Evolutionary conservation across 2,888 invertebrate species (phyloP).

Genomic region (Thecophora atra): DNA sequence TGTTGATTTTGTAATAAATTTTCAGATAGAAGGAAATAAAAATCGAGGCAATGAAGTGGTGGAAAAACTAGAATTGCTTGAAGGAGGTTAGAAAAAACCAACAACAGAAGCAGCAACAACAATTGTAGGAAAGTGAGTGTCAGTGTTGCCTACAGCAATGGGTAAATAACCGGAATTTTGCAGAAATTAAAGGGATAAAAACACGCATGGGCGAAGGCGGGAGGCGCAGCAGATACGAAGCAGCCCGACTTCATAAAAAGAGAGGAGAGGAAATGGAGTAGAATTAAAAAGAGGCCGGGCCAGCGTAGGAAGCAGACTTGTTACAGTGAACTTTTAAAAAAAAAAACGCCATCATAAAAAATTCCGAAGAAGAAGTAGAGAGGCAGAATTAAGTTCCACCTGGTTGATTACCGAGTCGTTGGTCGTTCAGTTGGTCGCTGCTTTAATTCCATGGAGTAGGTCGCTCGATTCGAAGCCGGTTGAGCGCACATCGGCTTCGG

Average conservation of each 20-base stretch:
- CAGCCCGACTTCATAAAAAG: not conserved
- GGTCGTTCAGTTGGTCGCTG: not conserved
- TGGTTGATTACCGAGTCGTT: slow-evolving; percentile 23
- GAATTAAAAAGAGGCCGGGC: not conserved
- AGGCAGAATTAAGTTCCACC: slow-evolving; percentile 25
- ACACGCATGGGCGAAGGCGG: not conserved
- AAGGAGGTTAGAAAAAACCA: not conserved
- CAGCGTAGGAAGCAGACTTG: not conserved
- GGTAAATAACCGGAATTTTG: slow-evolving; percentile 24
- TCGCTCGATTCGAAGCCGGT: not conserved
- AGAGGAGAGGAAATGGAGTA: not conserved
- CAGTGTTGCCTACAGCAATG: slow-evolving; percentile 10
- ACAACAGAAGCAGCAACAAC: not conserved
- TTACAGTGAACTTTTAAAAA: not conserved
- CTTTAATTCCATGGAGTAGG: not conserved
- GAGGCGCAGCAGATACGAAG: not conserved
- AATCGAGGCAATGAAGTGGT: not conserved
- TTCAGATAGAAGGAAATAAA: not conserved
- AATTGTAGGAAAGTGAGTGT: not conserved
- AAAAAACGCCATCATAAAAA: not conserved
- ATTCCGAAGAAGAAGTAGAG: not conserved
- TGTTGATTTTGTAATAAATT: slow-evolving; percentile 20
- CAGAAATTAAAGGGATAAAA: slow-evolving; percentile 4
- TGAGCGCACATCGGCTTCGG: not conserved
- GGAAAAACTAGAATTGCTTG: slow-evolving; percentile 13